Percentiles rank a stretch among this genome's conserved stretches.
Evolutionary conservation across 2,888 invertebrate genomes (phyloP).

Genomic region (Ryuthela nishihirai): DNA sequence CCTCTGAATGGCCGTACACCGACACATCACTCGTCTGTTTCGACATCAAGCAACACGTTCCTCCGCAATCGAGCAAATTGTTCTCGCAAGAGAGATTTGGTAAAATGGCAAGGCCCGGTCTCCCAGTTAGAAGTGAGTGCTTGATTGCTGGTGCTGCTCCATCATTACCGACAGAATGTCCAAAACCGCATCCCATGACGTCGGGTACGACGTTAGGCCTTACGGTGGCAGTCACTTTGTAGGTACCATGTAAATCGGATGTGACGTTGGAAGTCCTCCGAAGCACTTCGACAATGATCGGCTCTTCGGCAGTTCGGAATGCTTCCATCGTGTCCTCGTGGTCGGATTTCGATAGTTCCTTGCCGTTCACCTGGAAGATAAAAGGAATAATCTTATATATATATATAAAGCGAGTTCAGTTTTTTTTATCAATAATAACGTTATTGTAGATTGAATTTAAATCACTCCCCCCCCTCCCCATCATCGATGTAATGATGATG

Average conservation of each 20-base stretch:
- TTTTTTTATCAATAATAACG: no score
- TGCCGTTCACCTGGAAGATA: neutral
- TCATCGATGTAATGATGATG: no score
- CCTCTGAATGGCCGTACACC: neutral
- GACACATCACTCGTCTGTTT: neutral
- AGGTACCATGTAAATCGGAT: neutral
- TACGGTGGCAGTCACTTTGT: neutral
- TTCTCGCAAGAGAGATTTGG: neutral
- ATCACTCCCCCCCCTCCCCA: no score
- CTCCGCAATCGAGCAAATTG: neutral
- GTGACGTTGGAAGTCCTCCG: neutral
- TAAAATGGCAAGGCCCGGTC: neutral
- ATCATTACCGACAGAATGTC: no score
- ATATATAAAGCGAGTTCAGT: no score
- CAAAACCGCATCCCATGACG: no score
- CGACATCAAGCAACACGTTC: neutral
- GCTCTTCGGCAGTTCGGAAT: neutral
- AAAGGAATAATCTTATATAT: no score
- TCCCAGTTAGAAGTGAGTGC: neutral
- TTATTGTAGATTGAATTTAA: no score
- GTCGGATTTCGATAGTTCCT: neutral
- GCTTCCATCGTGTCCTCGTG: neutral
- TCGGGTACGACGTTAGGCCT: neutral
- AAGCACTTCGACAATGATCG: neutral
- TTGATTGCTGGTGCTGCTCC: neutral